phyloP scores from a whole-genome alignment of 2,113 vertebrate species.

The Hemicordylus capensis region DNA sequence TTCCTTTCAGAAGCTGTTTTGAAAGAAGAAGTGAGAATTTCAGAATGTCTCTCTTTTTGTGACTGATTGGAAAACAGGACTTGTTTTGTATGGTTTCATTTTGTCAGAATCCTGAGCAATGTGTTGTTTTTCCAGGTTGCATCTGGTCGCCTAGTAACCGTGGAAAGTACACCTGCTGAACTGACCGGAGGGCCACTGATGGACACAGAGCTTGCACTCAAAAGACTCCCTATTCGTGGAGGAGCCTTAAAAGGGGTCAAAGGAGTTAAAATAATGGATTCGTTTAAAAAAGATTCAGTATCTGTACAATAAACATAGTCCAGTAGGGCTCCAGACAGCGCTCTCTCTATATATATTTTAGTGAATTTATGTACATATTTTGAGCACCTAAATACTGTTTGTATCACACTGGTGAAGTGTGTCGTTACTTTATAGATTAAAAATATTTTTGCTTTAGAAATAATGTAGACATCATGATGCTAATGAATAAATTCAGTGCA shows the following conservation, averaged over 20 bases:
- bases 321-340: not conserved
- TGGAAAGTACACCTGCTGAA: constrained; percentile 69
- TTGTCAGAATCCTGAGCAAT: constrained; percentile 25
- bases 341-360: constrained; percentile 18
- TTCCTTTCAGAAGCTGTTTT: constrained; percentile 11
- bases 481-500: not conserved
- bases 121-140: constrained; percentile 79
- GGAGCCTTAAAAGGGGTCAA: constrained; percentile 62
- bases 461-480: constrained; percentile 4
- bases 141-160: constrained; percentile 73
- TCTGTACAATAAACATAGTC: constrained; percentile 27
- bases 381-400: not conserved
- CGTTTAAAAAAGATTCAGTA: constrained; percentile 48
- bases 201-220: constrained; percentile 69
- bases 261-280: constrained; percentile 47
- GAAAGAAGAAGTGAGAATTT: not conserved
- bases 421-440: no score
- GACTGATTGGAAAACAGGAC: constrained; percentile 18
- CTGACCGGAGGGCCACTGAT: constrained; percentile 73
- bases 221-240: constrained; percentile 67
- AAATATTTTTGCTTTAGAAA: constrained; percentile 18
- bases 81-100: constrained; percentile 28
- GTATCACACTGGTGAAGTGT: constrained; percentile 14
- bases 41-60: not conserved
- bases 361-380: not conserved